A percentile compares a stretch with the other conserved stretches of the same genome.
phyloP scores from a whole-genome alignment of 2,888 invertebrate genomes.

The Dynastes maya region DNA sequence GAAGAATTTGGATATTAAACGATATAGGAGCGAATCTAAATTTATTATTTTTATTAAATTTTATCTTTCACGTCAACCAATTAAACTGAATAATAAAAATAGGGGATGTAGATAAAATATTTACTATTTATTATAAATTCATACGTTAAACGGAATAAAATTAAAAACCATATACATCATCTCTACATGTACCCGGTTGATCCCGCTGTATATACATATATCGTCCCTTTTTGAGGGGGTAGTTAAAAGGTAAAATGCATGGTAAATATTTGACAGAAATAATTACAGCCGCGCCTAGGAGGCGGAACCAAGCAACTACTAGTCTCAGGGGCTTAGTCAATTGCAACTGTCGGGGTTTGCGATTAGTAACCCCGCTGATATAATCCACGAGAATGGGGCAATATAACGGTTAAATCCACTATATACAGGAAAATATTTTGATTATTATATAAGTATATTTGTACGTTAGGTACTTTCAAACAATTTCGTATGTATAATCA shows the following conservation, averaged over 20 bases:
- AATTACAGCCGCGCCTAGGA: constrained; percentile 69
- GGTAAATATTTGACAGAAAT: constrained; percentile 69
- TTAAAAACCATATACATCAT: background rate
- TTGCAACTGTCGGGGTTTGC: constrained; percentile 54
- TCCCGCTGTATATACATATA: background rate
- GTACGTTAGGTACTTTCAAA: background rate
- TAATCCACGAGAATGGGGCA: background rate
- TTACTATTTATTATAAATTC: too few species aligned
- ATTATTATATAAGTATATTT: background rate
- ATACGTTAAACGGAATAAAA: background rate
- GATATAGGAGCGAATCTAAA: too few species aligned
- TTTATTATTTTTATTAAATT: too few species aligned
- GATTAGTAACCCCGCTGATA: constrained; percentile 50
- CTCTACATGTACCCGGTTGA: background rate
- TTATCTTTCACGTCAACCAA: too few species aligned
- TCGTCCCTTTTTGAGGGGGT: constrained; percentile 49
- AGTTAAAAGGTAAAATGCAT: constrained; percentile 69
- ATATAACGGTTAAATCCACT: background rate
- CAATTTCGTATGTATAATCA: background rate
- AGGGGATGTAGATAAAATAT: too few species aligned
- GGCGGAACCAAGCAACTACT: constrained; percentile 62
- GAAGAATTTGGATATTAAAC: too few species aligned
- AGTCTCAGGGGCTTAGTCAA: constrained; percentile 58
- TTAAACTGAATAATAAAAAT: too few species aligned
- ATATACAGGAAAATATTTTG: background rate